Conservation (phyloP, 1,140 invertebrate species). For the Belonocnema kinseyi region DNA sequence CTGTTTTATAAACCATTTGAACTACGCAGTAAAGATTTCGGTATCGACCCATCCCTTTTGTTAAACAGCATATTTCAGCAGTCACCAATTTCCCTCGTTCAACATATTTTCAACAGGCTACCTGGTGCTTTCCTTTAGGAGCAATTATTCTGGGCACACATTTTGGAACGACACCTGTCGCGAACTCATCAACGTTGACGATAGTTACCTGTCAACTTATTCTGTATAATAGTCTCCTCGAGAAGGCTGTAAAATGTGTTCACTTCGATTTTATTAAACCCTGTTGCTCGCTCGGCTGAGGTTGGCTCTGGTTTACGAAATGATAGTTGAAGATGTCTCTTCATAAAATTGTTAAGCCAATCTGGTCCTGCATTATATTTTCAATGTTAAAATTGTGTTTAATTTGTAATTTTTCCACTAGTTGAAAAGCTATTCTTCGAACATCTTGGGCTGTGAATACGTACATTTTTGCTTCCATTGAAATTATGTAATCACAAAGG, state of each 20-base stretch:
- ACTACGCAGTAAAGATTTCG: too few species aligned
- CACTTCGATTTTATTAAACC: conserved; percentile 55
- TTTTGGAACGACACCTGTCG: conserved; percentile 54
- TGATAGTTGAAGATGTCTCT: conserved; percentile 57
- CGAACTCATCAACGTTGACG: conserved; percentile 59
- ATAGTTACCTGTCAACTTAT: conserved; percentile 51
- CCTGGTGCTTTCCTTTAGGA: conserved; percentile 59
- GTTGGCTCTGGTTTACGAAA: conserved; percentile 57
- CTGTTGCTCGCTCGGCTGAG: conserved; percentile 53
- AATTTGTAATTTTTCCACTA: conserved; percentile 55
- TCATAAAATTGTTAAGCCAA: conserved; percentile 59
- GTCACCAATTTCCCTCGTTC: conserved; percentile 53
- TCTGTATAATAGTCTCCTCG: conserved; percentile 40
- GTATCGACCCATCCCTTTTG: too few species aligned
- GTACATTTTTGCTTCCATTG: conserved; percentile 38
- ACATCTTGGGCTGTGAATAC: conserved; percentile 20
- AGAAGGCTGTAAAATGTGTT: conserved; percentile 45
- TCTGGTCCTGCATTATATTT: conserved; percentile 49
- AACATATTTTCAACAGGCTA: conserved; percentile 54
- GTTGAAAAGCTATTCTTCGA: conserved; percentile 52
- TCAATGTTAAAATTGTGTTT: conserved; percentile 54
- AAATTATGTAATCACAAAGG: conserved; percentile 36
- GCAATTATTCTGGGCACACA: conserved; percentile 44
- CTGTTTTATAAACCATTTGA: too few species aligned
- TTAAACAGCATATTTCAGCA: conserved; percentile 57